Evolutionary conservation across 2,113 vertebrate genomes (phyloP).

Genomic region (Gallinago jamesoni): DNA sequence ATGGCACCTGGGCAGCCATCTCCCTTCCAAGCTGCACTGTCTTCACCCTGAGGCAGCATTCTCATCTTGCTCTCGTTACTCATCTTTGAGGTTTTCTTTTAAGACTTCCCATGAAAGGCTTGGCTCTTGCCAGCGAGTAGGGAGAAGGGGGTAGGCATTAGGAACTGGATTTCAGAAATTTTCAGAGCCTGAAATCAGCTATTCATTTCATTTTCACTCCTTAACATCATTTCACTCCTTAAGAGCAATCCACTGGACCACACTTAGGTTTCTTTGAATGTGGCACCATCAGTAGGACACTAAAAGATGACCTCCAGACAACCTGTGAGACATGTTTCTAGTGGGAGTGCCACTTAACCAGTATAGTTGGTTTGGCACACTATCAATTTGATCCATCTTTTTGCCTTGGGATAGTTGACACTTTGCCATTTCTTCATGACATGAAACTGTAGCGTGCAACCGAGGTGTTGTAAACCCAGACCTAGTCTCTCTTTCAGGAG

Average conservation of each 20-base stretch:
- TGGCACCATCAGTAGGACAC: background rate
- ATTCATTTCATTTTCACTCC: background rate
- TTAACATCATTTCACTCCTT: background rate
- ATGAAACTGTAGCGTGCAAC: fast-evolving
- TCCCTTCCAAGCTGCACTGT: background rate
- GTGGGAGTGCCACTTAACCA: background rate
- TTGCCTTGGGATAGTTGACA: background rate
- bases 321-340: background rate
- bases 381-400: background rate
- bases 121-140: background rate
- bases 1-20: background rate
- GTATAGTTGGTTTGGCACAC: background rate
- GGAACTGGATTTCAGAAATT: background rate
- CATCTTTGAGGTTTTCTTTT: background rate
- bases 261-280: background rate
- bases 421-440: background rate
- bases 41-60: background rate
- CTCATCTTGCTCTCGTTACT: background rate
- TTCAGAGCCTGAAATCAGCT: background rate
- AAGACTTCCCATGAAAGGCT: background rate
- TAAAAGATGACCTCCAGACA: background rate
- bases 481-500: background rate
- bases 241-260: fast-evolving
- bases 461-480: background rate
- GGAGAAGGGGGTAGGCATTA: background rate